Conservation (phyloP, 2,113 vertebrate species). For the Plestiodon gilberti region DNA sequence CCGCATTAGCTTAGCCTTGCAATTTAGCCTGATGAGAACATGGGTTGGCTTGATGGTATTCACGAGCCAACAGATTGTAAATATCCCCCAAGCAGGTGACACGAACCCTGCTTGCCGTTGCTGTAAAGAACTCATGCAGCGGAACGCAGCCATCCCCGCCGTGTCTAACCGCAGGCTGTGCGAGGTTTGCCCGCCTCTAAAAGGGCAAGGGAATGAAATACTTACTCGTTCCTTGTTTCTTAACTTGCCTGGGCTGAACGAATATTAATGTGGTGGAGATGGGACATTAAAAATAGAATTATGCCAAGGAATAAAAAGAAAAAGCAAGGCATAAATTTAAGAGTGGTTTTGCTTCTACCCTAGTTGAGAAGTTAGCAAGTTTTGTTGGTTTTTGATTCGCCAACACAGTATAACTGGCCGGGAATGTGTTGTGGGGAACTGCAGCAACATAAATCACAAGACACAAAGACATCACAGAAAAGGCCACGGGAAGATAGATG, state of each 20-base stretch:
- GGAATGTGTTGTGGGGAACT: conserved; percentile 32
- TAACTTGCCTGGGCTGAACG: conserved; percentile 17
- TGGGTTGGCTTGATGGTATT: conserved; percentile 56
- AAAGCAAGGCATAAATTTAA: conserved; percentile 52
- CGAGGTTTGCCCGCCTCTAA: conserved; percentile 35
- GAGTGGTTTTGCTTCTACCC: conserved; percentile 36
- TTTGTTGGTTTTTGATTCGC: too few species aligned
- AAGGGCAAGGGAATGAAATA: conserved; percentile 51
- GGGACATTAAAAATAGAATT: conserved; percentile 61
- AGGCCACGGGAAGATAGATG: conserved; percentile 51
- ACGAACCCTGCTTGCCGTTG: conserved; percentile 35
- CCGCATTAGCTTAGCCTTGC: conserved; percentile 61
- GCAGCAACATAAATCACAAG: conserved; percentile 49
- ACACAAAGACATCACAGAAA: conserved; percentile 33
- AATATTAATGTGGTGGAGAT: conserved; percentile 49
- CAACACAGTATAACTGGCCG: background rate
- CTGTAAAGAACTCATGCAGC: conserved; percentile 40
- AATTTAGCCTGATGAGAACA: conserved; percentile 68
- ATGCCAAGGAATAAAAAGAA: conserved; percentile 36
- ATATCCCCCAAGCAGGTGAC: conserved; percentile 49
- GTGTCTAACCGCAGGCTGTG: conserved; percentile 45
- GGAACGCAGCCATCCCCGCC: conserved; percentile 48
- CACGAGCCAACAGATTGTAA: conserved; percentile 53
- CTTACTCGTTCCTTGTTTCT: conserved; percentile 45
- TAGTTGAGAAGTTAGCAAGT: background rate